phyloP scores from a whole-genome alignment of 1,140 invertebrate genomes.

The Parasteatoda tepidariorum region DNA sequence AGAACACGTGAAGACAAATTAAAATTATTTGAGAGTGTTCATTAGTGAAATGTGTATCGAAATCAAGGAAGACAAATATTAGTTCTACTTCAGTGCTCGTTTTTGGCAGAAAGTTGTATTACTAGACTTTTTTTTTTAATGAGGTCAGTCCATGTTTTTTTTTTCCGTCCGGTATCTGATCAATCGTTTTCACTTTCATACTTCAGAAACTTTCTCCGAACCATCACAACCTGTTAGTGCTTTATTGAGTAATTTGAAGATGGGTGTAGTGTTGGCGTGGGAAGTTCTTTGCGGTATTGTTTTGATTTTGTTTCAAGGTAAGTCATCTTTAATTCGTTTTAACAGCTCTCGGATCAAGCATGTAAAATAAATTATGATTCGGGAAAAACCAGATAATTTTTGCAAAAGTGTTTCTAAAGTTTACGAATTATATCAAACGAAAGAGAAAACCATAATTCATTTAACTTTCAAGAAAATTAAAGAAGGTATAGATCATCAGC shows the following conservation, averaged over 20 bases:
- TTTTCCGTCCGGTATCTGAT: conserved; percentile 1
- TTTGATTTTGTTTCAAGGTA: background rate
- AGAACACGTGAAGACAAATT: too few relatives aligned
- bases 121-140: conserved; percentile 14
- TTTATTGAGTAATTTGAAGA: background rate
- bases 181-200: conserved; percentile 38
- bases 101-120: conserved; percentile 7
- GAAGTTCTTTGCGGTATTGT: background rate
- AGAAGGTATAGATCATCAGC: too few relatives aligned
- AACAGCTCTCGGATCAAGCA: too few relatives aligned
- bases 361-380: too few relatives aligned
- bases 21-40: background rate
- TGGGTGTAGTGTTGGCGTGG: background rate
- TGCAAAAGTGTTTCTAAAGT: too few relatives aligned
- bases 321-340: background rate
- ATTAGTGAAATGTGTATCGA: background rate
- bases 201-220: conserved; percentile 14
- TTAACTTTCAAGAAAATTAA: too few relatives aligned
- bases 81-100: background rate
- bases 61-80: conserved; percentile 21
- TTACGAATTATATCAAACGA: too few relatives aligned
- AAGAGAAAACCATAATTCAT: too few relatives aligned
- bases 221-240: background rate
- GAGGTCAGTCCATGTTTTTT: conserved; percentile 5
- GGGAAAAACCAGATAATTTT: too few relatives aligned